phyloP scores from a whole-genome alignment of 2,888 invertebrate genomes.

The Trachelus tabidus region DNA sequence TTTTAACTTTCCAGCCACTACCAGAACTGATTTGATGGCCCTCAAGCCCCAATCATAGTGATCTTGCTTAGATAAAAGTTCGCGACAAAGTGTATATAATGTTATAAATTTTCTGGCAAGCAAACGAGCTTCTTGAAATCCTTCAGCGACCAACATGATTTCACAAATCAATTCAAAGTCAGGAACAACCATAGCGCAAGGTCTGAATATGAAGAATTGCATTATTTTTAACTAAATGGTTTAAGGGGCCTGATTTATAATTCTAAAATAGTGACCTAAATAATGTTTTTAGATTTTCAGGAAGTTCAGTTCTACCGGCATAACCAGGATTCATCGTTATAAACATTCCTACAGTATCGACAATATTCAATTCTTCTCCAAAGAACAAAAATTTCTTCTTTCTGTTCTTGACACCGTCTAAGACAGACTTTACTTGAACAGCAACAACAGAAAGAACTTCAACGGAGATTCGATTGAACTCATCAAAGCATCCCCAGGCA shows the following conservation, averaged over 20 bases:
- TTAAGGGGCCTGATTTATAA: neutral
- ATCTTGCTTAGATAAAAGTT: slow-evolving; percentile 92
- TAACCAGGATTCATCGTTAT: slow-evolving; percentile 98
- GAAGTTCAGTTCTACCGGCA: slow-evolving; percentile 90
- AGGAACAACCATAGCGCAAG: slow-evolving; percentile 97
- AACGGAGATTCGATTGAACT: slow-evolving; percentile 94
- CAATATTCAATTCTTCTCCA: slow-evolving; percentile 81
- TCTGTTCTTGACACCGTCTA: slow-evolving; percentile 88
- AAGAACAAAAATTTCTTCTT: slow-evolving; percentile 86
- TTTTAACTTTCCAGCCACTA: slow-evolving; percentile 93
- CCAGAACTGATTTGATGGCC: slow-evolving; percentile 95
- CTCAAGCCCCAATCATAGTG: slow-evolving; percentile 97
- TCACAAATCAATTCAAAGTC: slow-evolving; percentile 96
- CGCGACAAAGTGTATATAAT: slow-evolving; percentile 88
- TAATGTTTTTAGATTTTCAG: slow-evolving; percentile 78
- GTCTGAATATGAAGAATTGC: slow-evolving; percentile 69
- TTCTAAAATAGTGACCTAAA: slow-evolving; percentile 61
- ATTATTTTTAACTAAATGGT: neutral
- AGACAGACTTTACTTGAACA: slow-evolving; percentile 88
- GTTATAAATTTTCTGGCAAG: slow-evolving; percentile 95
- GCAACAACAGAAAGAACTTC: slow-evolving; percentile 96
- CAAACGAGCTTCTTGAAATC: slow-evolving; percentile 90
- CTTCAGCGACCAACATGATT: slow-evolving; percentile 97
- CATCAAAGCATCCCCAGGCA: slow-evolving; percentile 97
- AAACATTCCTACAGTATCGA: slow-evolving; percentile 87